phyloP scores from a whole-genome alignment of 1,140 invertebrate genomes.

The Pseudomyrmex dendroicus region DNA sequence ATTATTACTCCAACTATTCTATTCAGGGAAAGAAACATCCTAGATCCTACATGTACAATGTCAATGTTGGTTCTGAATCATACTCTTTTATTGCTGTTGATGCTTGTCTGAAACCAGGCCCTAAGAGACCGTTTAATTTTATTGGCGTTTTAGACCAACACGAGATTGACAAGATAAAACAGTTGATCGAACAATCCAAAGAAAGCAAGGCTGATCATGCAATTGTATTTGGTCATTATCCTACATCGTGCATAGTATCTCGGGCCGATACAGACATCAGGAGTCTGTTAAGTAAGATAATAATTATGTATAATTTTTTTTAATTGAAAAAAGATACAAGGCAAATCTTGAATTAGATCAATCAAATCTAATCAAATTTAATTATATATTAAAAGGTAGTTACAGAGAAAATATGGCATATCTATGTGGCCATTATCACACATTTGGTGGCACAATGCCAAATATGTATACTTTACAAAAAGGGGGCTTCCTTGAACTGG shows the following conservation, averaged over 20 bases:
- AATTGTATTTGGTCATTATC: slow-evolving; percentile 97
- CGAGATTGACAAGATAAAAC: slow-evolving; percentile 86
- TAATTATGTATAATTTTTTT: not conserved
- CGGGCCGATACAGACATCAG: slow-evolving; percentile 86
- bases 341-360: not conserved
- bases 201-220: slow-evolving; percentile 86
- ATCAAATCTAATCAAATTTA: not conserved
- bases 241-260: slow-evolving; percentile 93
- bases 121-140: slow-evolving; percentile 96
- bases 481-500: slow-evolving; percentile 94
- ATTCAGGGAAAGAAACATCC: slow-evolving; percentile 90
- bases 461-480: slow-evolving; percentile 95
- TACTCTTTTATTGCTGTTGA: slow-evolving; percentile 95
- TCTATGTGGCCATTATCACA: slow-evolving; percentile 97
- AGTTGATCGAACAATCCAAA: slow-evolving; percentile 84
- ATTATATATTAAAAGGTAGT: slow-evolving; percentile 74
- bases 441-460: slow-evolving; percentile 90
- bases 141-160: slow-evolving; percentile 90
- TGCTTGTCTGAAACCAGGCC: slow-evolving; percentile 94
- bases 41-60: slow-evolving; percentile 91
- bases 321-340: not conserved
- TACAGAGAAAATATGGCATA: slow-evolving; percentile 89
- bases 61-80: slow-evolving; percentile 86
- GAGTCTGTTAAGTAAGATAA: slow-evolving; percentile 85
- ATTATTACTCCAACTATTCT: slow-evolving; percentile 93